Percentiles rank a stretch among this genome's conserved stretches.
Evolutionary conservation across 2,888 invertebrate species (phyloP).

Genomic region (Metopia argyrocephala): DNA sequence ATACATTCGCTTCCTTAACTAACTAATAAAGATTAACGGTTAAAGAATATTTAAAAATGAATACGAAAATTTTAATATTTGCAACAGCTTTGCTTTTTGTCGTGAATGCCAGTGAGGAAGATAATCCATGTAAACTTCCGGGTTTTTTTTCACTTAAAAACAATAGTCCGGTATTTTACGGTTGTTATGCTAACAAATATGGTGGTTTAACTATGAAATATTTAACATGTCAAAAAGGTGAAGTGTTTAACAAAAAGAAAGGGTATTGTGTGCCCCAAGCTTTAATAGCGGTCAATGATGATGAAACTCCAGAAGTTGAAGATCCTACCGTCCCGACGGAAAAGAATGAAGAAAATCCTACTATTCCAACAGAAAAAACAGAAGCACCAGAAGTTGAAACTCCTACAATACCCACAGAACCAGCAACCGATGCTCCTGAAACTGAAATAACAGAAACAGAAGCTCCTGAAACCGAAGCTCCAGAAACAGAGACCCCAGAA

Average conservation of each 20-base stretch:
- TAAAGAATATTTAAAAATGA: constrained; percentile 2
- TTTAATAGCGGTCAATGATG: not conserved
- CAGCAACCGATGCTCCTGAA: not conserved
- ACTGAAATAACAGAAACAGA: constrained; percentile 3
- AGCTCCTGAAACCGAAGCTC: not conserved
- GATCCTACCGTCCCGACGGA: not conserved
- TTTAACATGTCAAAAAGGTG: constrained; percentile 65
- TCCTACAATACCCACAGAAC: not conserved
- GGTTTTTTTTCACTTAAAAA: constrained; percentile 67
- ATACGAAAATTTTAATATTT: constrained; percentile 42
- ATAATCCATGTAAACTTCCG: constrained; percentile 59
- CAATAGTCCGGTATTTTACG: constrained; percentile 66
- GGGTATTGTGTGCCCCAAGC: constrained; percentile 63
- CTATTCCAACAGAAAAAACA: not conserved
- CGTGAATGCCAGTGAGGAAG: constrained; percentile 1
- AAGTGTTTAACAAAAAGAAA: constrained; percentile 61
- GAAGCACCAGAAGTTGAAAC: not conserved
- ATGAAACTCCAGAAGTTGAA: constrained; percentile 2
- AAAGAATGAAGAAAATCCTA: not conserved
- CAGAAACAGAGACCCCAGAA: constrained; percentile 29
- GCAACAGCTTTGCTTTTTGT: constrained; percentile 26
- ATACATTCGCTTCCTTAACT: not conserved
- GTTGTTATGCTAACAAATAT: constrained; percentile 63
- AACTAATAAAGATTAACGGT: not conserved
- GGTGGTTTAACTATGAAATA: constrained; percentile 65